phyloP scores from a whole-genome alignment of 2,888 invertebrate species.

The Lithophane leautieri region DNA sequence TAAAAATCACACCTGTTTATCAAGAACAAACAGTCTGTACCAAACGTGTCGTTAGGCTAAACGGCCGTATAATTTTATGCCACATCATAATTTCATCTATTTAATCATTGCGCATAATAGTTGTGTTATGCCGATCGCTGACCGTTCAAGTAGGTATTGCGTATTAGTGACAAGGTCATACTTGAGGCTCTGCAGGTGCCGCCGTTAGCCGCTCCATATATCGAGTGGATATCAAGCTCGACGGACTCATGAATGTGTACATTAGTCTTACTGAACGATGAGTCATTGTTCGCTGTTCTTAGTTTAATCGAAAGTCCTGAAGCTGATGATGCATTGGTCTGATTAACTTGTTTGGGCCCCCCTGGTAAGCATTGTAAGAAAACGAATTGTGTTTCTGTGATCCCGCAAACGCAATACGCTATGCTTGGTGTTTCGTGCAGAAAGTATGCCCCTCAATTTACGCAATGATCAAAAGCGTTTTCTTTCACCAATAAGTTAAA shows the following conservation, averaged over 20 bases:
- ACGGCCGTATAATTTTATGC: constrained; percentile 57
- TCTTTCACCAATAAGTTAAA: not conserved
- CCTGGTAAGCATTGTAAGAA: not conserved
- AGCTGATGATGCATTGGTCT: constrained; percentile 13
- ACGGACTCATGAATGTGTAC: constrained; percentile 46
- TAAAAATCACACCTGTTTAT: constrained; percentile 46
- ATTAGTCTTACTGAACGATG: constrained; percentile 33
- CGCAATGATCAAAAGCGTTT: not conserved
- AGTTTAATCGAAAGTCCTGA: constrained; percentile 22
- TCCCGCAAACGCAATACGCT: not conserved
- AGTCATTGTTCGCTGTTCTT: constrained; percentile 23
- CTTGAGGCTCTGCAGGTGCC: constrained; percentile 83
- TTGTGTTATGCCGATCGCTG: constrained; percentile 72
- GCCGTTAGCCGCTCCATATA: constrained; percentile 70
- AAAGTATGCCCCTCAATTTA: not conserved
- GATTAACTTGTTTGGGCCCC: constrained; percentile 8
- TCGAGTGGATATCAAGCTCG: constrained; percentile 68
- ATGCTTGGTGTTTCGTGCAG: not conserved
- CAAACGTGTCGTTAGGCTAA: constrained; percentile 55
- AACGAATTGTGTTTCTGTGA: not conserved
- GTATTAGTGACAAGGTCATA: constrained; percentile 81
- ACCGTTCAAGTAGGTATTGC: constrained; percentile 80
- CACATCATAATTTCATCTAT: constrained; percentile 60
- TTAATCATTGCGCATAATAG: constrained; percentile 70
- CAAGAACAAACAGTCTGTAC: constrained; percentile 50